Evolutionary conservation across 1,140 invertebrate species (phyloP), one percentile per base, ranked within the genome.

Genomic region (Araneus ventricosus): DNA sequence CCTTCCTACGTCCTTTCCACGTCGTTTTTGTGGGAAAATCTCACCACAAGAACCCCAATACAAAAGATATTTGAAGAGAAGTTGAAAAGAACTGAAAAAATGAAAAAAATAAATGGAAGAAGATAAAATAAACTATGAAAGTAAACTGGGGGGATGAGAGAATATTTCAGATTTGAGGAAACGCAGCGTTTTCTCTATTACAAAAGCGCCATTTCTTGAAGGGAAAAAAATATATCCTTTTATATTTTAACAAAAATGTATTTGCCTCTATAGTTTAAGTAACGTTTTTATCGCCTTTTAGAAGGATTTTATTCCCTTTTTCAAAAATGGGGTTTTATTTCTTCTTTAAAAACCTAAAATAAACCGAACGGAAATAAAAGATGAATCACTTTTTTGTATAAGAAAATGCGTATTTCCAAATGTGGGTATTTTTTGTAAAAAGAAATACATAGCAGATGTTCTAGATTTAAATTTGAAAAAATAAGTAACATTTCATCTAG

Each of bases 201-300:
- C 59, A 61, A 37, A 79, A 79, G 70, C 59, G 27, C 14, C 70
- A 17, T 27, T 30, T 79, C 34, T 30, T 27, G 34, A 34, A 34
- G 4, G 14, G 70, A 20, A 10, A 79, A 14, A 52, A 45, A 45
- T 45, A 17, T 52, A 79, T 37, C 70, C 34, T 79, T 79, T 30
- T 30, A 79, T 27, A 37, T 17, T 79, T 79, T 79, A 34, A 79
- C 37, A 27, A 84, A 84, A 84, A 84, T 84, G 27, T 45, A 45
- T 84, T 84, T 84, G 20, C 27, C 37, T 41, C 59, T n/a, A 61
- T 61, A 61, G 59, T 4, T 84, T 41, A 41, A 84, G 27, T 84
- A n/a, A 84, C 39, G 80, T 37, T 84, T 84, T 84, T 84, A 84
- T 84, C 80, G 80, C 80, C 80, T 84, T 84, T 84, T 84, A 84